Evolutionary conservation across 2,113 vertebrate species (phyloP).

Genomic region (Raja brachyura): DNA sequence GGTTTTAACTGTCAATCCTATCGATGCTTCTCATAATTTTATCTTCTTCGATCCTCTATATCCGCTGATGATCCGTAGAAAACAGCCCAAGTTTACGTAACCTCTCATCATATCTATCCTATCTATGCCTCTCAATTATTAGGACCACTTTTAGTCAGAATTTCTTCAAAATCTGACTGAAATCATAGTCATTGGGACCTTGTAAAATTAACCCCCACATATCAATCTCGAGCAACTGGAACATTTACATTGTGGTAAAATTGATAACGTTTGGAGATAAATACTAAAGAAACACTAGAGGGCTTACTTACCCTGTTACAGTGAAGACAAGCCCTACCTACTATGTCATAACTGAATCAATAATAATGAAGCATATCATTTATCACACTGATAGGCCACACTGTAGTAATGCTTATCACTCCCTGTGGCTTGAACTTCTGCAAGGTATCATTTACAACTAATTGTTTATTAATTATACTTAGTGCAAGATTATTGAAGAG

Average conservation of each 20-base stretch:
- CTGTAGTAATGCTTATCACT: background rate
- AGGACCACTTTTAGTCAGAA: background rate
- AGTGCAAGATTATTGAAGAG: background rate
- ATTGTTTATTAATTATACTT: background rate
- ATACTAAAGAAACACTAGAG: constrained; percentile 32
- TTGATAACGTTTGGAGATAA: background rate
- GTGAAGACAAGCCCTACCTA: background rate
- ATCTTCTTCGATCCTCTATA: too few species aligned
- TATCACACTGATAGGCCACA: background rate
- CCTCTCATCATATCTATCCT: too few species aligned
- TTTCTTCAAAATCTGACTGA: background rate
- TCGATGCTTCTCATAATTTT: too few species aligned
- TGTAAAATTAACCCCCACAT: background rate
- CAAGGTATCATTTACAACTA: background rate
- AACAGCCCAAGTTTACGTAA: too few species aligned
- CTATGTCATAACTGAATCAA: background rate
- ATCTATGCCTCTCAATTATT: too few species aligned
- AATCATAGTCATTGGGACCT: background rate
- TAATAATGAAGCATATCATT: background rate
- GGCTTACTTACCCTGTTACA: constrained; percentile 29
- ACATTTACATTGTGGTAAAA: background rate
- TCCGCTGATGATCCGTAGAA: too few species aligned
- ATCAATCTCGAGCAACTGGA: background rate
- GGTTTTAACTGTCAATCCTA: too few species aligned
- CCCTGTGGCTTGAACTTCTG: background rate